These are phyloP conservation scores for Odontamblyopus rebecca DNA, from an alignment of 2,797 vertebrate genomes.

Conservation along the genomic window DNA sequence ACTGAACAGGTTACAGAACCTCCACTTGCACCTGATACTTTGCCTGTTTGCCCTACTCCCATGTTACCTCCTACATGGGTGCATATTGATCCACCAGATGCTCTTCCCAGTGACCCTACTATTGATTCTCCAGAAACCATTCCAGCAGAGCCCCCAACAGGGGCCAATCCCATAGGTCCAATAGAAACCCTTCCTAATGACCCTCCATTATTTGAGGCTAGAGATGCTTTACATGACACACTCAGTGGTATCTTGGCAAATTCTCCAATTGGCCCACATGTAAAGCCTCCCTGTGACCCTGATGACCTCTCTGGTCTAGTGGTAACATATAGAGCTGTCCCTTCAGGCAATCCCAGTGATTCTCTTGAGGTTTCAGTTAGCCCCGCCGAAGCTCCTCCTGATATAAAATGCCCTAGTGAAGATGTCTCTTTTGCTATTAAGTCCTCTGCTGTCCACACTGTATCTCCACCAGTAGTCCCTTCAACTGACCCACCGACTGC, in stretches of 20 bases:
- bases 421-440: constrained; percentile 51
- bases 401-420: constrained; percentile 34
- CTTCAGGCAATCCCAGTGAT: constrained; percentile 50
- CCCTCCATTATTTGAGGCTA: constrained; percentile 19
- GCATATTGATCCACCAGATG: constrained; percentile 36
- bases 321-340: constrained; percentile 25
- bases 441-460: constrained; percentile 62
- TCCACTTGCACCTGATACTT: constrained; percentile 38
- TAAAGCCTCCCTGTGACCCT: constrained; percentile 30
- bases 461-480: constrained; percentile 59
- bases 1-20: constrained; percentile 44
- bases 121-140: constrained; percentile 27
- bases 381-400: constrained; percentile 35
- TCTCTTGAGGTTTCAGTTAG: constrained; percentile 57
- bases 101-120: constrained; percentile 15
- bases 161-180: constrained; percentile 29
- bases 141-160: constrained; percentile 32
- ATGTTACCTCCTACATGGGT: constrained; percentile 13
- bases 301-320: constrained; percentile 43
- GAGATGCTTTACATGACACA: constrained; percentile 18
- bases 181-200: constrained; percentile 34
- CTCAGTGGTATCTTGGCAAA: constrained; percentile 46
- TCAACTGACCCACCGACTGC: constrained; percentile 61
- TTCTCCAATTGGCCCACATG: constrained; percentile 47
- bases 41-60: constrained; percentile 50